phyloP scores from a whole-genome alignment of 2,113 vertebrate genomes.

The Saccopteryx bilineata region DNA sequence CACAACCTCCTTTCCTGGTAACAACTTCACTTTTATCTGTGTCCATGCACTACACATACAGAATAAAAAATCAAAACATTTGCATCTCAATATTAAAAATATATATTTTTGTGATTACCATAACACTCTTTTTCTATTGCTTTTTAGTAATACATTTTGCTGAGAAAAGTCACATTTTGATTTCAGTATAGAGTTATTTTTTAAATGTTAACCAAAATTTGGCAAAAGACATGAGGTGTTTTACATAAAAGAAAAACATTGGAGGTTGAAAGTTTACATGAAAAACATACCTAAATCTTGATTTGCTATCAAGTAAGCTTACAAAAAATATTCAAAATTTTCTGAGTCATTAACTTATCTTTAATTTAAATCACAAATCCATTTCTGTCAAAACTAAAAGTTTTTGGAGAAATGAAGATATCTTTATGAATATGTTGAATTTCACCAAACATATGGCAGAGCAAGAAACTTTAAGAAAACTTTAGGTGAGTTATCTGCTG shows the following conservation, averaged over 20 bases:
- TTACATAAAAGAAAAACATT: slow-evolving; percentile 27
- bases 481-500: neutral
- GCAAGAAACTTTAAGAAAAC: neutral
- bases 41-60: neutral
- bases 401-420: neutral
- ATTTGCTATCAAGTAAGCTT: neutral
- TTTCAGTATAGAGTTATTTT: slow-evolving; percentile 25
- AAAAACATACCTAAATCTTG: slow-evolving; percentile 47
- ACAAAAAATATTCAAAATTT: slow-evolving; percentile 6
- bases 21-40: too few relatives aligned
- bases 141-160: slow-evolving; percentile 30
- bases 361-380: slow-evolving; percentile 64
- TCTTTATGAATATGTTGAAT: slow-evolving; percentile 29
- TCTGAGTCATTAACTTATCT: slow-evolving; percentile 44
- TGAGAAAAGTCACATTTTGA: neutral
- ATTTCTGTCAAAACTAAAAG: neutral
- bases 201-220: slow-evolving; percentile 39
- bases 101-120: neutral
- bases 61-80: neutral
- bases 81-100: neutral
- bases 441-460: neutral
- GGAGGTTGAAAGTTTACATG: neutral
- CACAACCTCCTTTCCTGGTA: too few relatives aligned
- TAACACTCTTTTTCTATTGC: neutral
- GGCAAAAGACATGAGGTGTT: neutral